Base-by-base conservation (phyloP, 2,797 vertebrate species). In the Aldrovandia affinis region DNA sequence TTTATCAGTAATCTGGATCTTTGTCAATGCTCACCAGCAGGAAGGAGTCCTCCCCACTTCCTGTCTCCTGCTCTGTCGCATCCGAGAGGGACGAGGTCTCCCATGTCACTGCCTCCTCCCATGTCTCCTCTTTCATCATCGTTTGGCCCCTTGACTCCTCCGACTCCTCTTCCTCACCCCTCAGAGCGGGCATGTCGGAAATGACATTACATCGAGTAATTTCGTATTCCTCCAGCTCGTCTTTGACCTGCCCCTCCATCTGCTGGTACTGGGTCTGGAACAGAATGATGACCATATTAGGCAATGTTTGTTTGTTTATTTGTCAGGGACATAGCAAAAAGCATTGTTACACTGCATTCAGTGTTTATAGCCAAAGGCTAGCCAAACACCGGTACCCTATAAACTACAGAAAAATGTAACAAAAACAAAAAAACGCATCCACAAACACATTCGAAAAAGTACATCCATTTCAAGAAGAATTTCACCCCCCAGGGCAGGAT, bases 1-100 rank as follows among this genome's bases (percentile, higher is more conserved):
- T 33, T 70, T 39, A 14, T 22, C 33, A 39, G 33, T 12, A 78
- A 78, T 28, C 22, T 28, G 44, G 25, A n/a, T 50, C 44, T n/a
- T n/a, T 33, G 50, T n/a, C 22, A 50, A 78, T 15, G 18, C 77
- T 79, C 20, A 79, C 77, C 77, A 54, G 47, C 77, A 79, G 77
- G 77, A 54, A 50, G 14, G 77, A 33, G 77, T 52, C 44, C 22
- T 54, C 77, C n/a, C 50, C 77, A 30, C 28, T 79, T 50, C 77
- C 77, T 54, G 50, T 30, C n/a, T 79, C 77, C n/a, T 75, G 70
- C 70, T 54, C 77, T 2, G 0, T 15, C n/a, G 47, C 12, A 9
- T 79, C 77, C 1, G 47, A 79, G 44, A 30, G 77, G 47, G 77
- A 79, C 0, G n/a, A 54, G 3, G 15, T 75, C 39, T 75, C 70